Conservation (phyloP, 2,797 vertebrate genomes). For the Lagodon rhomboides region DNA sequence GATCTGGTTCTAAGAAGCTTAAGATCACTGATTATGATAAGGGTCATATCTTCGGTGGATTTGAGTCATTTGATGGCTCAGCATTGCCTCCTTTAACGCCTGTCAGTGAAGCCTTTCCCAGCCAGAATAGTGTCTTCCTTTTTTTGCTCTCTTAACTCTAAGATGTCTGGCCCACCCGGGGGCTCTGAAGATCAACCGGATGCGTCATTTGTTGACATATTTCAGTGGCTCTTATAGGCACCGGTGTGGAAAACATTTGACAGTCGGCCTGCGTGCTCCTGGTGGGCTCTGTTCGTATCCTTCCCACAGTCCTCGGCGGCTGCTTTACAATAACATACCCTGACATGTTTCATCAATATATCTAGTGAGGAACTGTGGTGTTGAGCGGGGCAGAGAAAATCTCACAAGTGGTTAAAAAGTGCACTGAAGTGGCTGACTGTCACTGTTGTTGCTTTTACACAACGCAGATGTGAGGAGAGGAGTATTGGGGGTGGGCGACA, state of each 20-base stretch:
- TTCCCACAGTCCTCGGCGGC: background rate
- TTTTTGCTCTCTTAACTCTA: constrained; percentile 32
- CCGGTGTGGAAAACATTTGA: constrained; percentile 33
- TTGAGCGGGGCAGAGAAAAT: constrained; percentile 28
- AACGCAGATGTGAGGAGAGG: constrained; percentile 37
- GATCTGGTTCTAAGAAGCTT: background rate
- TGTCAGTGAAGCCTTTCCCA: constrained; percentile 5
- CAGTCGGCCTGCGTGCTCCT: constrained; percentile 10
- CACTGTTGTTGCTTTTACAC: constrained; percentile 48
- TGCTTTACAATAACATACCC: constrained; percentile 60
- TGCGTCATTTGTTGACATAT: constrained; percentile 62
- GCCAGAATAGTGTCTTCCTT: constrained; percentile 11
- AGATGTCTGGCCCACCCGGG: constrained; percentile 34
- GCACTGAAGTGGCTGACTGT: constrained; percentile 34
- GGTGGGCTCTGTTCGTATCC: constrained; percentile 12
- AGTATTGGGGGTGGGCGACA: constrained; percentile 10
- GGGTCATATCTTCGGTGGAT: constrained; percentile 3
- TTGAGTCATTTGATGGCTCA: constrained; percentile 21
- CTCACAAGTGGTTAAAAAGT: constrained; percentile 55
- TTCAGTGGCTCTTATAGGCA: constrained; percentile 44
- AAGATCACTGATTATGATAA: constrained; percentile 1
- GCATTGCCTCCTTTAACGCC: constrained; percentile 4
- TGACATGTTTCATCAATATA: constrained; percentile 58
- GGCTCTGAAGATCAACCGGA: constrained; percentile 30
- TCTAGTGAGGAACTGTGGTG: constrained; percentile 26